Percentiles rank a stretch among this genome's conserved stretches.
Evolutionary conservation across 2,888 invertebrate species (phyloP).

Genomic region (Acholoe squamosa): DNA sequence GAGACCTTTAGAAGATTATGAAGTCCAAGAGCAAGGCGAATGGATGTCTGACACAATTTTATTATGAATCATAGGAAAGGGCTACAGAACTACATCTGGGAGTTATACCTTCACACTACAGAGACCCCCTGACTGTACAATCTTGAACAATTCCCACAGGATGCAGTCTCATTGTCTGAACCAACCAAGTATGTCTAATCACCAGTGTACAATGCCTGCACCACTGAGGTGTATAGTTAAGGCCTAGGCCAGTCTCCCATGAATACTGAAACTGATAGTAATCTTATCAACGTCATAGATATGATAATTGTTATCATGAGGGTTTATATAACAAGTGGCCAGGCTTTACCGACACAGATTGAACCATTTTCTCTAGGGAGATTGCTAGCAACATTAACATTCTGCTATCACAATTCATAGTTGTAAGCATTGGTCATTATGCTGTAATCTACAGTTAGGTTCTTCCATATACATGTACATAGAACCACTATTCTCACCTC

Average conservation of each 20-base stretch:
- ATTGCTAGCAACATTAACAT: no score
- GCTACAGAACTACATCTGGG: slow-evolving; percentile 53
- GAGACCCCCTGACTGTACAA: not conserved
- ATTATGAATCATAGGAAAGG: slow-evolving; percentile 59
- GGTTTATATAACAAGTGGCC: no score
- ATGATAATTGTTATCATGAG: not conserved
- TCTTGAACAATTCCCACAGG: not conserved
- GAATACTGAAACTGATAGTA: not conserved
- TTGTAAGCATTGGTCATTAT: no score
- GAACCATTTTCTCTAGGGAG: no score
- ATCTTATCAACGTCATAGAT: not conserved
- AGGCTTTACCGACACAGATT: no score
- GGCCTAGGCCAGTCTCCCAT: slow-evolving; percentile 12
- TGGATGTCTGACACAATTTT: slow-evolving; percentile 45
- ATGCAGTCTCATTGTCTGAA: not conserved
- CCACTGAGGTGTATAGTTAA: not conserved
- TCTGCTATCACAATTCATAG: no score
- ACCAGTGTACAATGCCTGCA: not conserved
- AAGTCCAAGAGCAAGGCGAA: not conserved
- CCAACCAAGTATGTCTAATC: not conserved
- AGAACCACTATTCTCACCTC: no score
- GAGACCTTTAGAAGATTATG: no score
- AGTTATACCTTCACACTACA: slow-evolving; percentile 48
- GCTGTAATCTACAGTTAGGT: no score
- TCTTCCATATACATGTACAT: no score